Base-by-base conservation (phyloP, 1,140 invertebrate genomes). In the Palaemon carinicauda region DNA sequence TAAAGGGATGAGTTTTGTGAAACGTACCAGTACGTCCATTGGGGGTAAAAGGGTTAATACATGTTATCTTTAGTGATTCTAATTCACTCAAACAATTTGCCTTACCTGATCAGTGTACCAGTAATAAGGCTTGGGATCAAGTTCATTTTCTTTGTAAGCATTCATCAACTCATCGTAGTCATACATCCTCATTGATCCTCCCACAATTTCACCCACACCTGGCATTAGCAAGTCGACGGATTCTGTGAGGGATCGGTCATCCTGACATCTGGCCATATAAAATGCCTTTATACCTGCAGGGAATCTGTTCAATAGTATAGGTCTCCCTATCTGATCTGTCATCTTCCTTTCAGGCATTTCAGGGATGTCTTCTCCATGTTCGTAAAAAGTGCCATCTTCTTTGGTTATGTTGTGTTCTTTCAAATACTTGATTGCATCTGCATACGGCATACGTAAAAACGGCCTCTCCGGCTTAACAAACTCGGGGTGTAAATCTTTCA, bases 341-440 rank as follows among this genome's bases (percentile, higher is more conserved):
- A 99, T 99, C 93, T 98, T 98, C 74, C 99, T 93, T 92, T 99
- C 99, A 3, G 99, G 98, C 93, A 97, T 98, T 93, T 99, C 99
- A 5, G 98, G 98, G 91, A 99, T 99, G 91, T 99, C 99, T 96
- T 97, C 90, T 14, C 51, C 51, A 75, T 7, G 98, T 93, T 99
- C 97, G 92, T 99, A 99, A 91, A 96, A 98, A 2, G 94, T 95
- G 14, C 97, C 98, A 93, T 99, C 98, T 27, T 99, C 98, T 92
- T 99, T 99, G 7, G 95, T 98, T 74, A 99, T 98, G 91, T 98
- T 95, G 92, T 99, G 93, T 31, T 95, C 95, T 90, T 95, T 96
- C 60, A 69, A 17, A 24, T 97, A 99, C 88, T 96, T 94, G 89
- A 99, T 98, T 12, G 98, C 99, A 88, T 99, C 97, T 0, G 92